Percentiles rank a stretch among this genome's conserved stretches.
These are phyloP conservation scores for Blastomussa wellsi DNA, from an alignment of 92 coral and sea anemone genomes.

Conservation along the genomic window DNA sequence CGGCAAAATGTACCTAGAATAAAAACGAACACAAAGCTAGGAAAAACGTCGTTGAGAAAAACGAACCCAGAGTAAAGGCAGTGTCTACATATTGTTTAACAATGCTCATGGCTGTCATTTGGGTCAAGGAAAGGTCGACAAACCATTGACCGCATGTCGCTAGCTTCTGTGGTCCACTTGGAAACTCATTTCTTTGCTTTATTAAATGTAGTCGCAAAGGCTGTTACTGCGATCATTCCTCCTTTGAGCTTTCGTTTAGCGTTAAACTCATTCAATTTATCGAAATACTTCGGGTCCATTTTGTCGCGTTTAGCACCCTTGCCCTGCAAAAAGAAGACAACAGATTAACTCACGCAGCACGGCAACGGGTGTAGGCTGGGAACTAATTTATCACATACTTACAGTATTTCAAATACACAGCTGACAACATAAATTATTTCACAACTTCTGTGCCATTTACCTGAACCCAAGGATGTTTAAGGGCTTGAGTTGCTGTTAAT, in stretches of 20 bases:
- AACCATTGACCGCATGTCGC: background rate
- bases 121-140: background rate
- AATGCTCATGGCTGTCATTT: background rate
- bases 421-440: too few relatives aligned
- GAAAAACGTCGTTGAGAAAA: background rate
- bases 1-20: background rate
- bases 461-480: conserved; percentile 91
- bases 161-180: background rate
- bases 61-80: background rate
- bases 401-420: background rate
- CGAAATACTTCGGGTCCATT: conserved; percentile 70
- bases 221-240: conserved; percentile 88
- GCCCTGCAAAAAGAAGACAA: conserved; percentile 59
- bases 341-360: background rate
- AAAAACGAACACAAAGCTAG: background rate
- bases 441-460: conserved; percentile 26
- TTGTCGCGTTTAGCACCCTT: conserved; percentile 86
- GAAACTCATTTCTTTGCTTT: conserved; percentile 5
- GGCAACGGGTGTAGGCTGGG: background rate
- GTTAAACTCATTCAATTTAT: conserved; percentile 82
- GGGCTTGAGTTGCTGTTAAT: conserved; percentile 81
- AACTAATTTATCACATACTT: background rate
- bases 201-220: conserved; percentile 27
- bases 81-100: background rate
- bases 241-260: conserved; percentile 94